Conservation (phyloP, 2,113 vertebrate genomes). For the Cheilinus undulatus region DNA sequence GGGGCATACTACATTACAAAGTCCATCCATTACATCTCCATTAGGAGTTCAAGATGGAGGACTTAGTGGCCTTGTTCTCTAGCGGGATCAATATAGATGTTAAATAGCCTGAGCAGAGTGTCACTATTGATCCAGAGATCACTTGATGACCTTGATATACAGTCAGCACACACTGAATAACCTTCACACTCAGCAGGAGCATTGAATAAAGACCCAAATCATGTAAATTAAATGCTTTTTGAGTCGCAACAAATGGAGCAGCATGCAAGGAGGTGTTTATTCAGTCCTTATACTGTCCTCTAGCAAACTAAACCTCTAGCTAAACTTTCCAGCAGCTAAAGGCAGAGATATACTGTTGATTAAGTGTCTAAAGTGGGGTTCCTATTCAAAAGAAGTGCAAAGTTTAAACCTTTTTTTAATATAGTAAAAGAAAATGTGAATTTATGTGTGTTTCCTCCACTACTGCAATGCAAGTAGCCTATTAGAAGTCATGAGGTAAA, state of each 20-base stretch:
- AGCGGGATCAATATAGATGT: conserved; percentile 37
- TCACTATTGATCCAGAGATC: conserved; percentile 47
- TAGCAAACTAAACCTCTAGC: too few relatives aligned
- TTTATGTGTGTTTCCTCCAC: too few relatives aligned
- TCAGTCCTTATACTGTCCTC: too few relatives aligned
- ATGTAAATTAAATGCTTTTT: conserved; percentile 5
- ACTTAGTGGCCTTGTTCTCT: conserved; percentile 14
- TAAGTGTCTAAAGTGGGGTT: too few relatives aligned
- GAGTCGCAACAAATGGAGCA: background rate
- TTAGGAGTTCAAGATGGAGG: conserved; percentile 16
- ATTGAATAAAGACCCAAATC: background rate
- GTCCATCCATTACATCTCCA: conserved; percentile 30
- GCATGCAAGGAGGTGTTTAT: background rate
- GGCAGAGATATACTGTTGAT: too few relatives aligned
- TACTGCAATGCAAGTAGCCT: too few relatives aligned
- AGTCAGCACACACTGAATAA: conserved; percentile 2
- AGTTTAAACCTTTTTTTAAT: too few relatives aligned
- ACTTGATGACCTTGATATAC: conserved; percentile 27
- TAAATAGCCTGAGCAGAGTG: conserved; percentile 28
- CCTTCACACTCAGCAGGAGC: conserved; percentile 6
- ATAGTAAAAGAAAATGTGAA: too few relatives aligned
- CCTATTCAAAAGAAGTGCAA: too few relatives aligned
- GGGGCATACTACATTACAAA: conserved; percentile 25
- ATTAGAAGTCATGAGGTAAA: too few relatives aligned
- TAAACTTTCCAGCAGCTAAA: too few relatives aligned